Evolutionary conservation across 92 coral and sea anemone genomes (phyloP).

Genomic region (Epizoanthus stellaris): DNA sequence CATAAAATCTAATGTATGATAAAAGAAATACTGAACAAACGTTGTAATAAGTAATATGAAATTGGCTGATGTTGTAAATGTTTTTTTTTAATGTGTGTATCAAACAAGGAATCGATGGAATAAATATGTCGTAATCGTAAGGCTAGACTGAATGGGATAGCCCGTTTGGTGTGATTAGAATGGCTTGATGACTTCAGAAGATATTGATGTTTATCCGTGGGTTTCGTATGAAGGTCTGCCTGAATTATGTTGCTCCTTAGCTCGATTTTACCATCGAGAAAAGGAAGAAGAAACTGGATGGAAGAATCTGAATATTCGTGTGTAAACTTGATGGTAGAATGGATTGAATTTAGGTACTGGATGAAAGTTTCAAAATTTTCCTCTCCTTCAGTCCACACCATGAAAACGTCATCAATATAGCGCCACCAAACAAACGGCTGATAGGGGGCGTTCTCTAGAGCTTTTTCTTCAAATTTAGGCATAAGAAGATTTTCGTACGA

Average conservation of each 20-base stretch:
- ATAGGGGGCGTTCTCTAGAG: too few species aligned
- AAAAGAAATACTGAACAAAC: too few species aligned
- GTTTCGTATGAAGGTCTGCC: too few species aligned
- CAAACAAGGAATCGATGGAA: neutral
- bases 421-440: neutral
- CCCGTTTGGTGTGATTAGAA: constrained; percentile 24
- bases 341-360: neutral
- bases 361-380: neutral
- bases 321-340: neutral
- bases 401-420: neutral
- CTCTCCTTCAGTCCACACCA: neutral
- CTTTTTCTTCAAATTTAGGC: neutral
- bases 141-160: constrained; percentile 50
- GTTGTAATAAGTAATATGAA: too few species aligned
- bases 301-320: neutral
- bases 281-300: neutral
- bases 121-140: constrained; percentile 1
- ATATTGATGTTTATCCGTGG: constrained; percentile 16
- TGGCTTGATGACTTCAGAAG: constrained; percentile 32
- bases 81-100: neutral
- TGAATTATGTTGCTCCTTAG: constrained; percentile 7
- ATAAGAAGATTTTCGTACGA: neutral
- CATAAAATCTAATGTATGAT: too few species aligned
- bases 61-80: too few species aligned
- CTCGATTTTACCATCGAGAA: constrained; percentile 23